Evolutionary conservation across 2,113 vertebrate genomes (phyloP).

Genomic region (Mus spicilegus): DNA sequence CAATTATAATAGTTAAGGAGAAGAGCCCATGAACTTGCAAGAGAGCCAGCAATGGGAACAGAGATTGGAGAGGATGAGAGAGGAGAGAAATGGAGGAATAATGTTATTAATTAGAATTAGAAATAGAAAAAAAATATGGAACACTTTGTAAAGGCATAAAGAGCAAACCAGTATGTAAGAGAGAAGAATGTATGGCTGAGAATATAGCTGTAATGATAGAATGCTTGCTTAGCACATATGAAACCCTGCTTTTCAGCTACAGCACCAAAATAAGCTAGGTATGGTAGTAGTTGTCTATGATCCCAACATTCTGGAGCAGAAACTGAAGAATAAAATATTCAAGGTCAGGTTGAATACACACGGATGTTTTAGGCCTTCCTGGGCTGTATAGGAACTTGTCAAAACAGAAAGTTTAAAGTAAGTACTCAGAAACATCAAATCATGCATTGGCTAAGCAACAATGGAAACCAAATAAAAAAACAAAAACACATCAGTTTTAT

Average conservation of each 20-base stretch:
- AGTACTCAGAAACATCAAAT: neutral
- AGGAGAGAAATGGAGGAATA: neutral
- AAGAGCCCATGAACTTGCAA: neutral
- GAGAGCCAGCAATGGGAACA: neutral
- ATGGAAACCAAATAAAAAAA: neutral
- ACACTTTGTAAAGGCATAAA: neutral
- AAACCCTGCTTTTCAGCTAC: neutral
- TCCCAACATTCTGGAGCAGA: neutral
- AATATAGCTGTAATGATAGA: neutral
- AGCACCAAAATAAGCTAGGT: no score
- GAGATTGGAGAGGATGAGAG: neutral
- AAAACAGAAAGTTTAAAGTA: neutral
- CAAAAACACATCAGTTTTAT: neutral
- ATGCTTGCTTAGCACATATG: neutral
- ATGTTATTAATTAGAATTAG: neutral
- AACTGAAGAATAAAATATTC: neutral
- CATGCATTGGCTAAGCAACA: neutral
- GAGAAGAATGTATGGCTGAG: neutral
- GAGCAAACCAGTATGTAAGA: neutral
- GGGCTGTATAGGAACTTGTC: neutral
- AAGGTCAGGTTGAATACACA: neutral
- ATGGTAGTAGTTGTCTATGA: neutral
- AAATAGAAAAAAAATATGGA: neutral
- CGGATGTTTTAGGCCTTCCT: neutral
- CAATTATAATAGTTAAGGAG: neutral